phyloP scores from a whole-genome alignment of 2,888 invertebrate genomes.

The Eristalis pertinax region DNA sequence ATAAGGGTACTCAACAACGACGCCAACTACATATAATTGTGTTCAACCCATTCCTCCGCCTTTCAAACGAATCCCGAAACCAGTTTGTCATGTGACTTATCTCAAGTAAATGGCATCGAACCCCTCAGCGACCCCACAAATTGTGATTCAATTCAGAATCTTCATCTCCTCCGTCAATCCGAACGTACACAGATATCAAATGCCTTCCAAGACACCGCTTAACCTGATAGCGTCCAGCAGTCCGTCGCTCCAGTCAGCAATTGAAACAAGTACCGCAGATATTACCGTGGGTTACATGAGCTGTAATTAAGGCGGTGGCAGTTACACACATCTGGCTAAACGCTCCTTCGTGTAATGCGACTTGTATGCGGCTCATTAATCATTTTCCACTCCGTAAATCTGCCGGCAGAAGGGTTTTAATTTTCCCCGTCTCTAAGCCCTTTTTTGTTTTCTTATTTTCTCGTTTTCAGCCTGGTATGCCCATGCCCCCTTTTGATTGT shows the following conservation, averaged over 20 bases:
- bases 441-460: background rate
- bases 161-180: slow-evolving; percentile 26
- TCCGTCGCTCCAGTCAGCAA: slow-evolving; percentile 45
- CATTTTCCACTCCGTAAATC: slow-evolving; percentile 60
- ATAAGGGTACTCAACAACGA: background rate
- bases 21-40: background rate
- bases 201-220: slow-evolving; percentile 47
- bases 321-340: slow-evolving; percentile 70
- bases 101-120: background rate
- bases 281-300: slow-evolving; percentile 67
- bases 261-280: slow-evolving; percentile 63
- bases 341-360: slow-evolving; percentile 68
- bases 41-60: background rate
- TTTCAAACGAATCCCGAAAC: background rate
- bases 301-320: slow-evolving; percentile 70
- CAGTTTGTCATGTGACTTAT: background rate
- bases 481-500: slow-evolving; percentile 39
- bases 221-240: slow-evolving; percentile 51
- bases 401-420: slow-evolving; percentile 52
- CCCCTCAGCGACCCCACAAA: slow-evolving; percentile 35
- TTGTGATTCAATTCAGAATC: slow-evolving; percentile 7
- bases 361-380: slow-evolving; percentile 69
- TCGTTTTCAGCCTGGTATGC: background rate
- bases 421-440: slow-evolving; percentile 15
- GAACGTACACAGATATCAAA: slow-evolving; percentile 32